Evolutionary conservation across 1,140 invertebrate species (phyloP), one percentile per base, ranked within the genome.

Genomic region (Drosophila nannoptera): DNA sequence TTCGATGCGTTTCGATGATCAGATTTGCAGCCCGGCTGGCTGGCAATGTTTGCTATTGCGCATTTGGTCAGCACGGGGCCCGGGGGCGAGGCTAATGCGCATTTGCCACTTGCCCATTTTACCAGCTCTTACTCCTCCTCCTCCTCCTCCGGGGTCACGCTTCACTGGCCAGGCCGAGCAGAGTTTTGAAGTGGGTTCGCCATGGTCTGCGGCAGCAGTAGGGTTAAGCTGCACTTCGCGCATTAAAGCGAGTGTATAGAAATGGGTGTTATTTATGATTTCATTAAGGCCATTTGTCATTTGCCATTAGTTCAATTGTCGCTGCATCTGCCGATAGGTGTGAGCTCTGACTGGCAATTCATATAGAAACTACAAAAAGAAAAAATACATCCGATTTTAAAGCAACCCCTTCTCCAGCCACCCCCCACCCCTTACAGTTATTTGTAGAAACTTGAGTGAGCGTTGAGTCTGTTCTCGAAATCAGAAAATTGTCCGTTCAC

Each of bases 251-350:
- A 76, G 68, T 80, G 22, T 22, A 22, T 22, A 22, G 22, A 78
- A 84, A 83, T 83, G 76, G 84, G 67, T 78, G 66, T 52, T 75
- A 80, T 84, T 86, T 86, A 83, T 74, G 81, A 77, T 84, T 74
- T 70, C 62, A 68, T 80, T 78, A 53, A 43, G 65, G 46, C 32
- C 22, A 22, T 22, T 22, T 22, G 22, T 22, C 63, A 45, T 64
- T 38, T 45, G 35, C 75, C 77, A 77, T 83, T 83, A 76, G 70
- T 64, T 70, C 55, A 75, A 84, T 78, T 80, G 75, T 48, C 36
- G 36, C 65, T 33, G 7, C n/a, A 55, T 48, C 4, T 35, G 32
- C n/a, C 4, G 43, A 45, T 32, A 43, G 31, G 29, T 45, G n/a
- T 33, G 12, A 43, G 35, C 16, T n/a, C 16, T 22, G 22, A 3